Evolutionary conservation across 2,797 vertebrate species (phyloP).

Genomic region (Todus mexicanus): DNA sequence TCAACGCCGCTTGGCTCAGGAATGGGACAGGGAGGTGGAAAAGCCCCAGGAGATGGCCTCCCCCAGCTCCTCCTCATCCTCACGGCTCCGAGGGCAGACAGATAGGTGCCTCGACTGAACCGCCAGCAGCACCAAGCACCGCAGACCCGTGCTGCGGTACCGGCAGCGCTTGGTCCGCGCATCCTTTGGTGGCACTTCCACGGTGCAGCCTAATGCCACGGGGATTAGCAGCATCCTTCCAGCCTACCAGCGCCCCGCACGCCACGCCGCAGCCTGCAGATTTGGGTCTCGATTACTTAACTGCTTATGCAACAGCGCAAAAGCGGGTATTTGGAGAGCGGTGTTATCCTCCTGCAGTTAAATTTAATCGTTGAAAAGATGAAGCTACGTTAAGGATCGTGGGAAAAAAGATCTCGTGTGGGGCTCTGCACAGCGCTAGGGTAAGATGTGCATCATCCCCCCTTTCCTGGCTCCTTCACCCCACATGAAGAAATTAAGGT

Average conservation of each 20-base stretch:
- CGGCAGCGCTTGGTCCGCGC: accelerated
- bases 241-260: not conserved
- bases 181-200: not conserved
- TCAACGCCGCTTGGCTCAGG: accelerated
- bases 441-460: not conserved
- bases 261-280: not conserved
- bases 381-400: not conserved
- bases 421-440: not conserved
- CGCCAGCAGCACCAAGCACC: not conserved
- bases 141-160: accelerated
- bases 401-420: not conserved
- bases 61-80: not conserved
- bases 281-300: not conserved
- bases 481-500: not conserved
- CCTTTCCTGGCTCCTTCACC: not conserved
- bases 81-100: accelerated
- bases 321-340: not conserved
- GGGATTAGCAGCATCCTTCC: not conserved
- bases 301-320: not conserved
- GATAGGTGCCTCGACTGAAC: not conserved
- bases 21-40: not conserved
- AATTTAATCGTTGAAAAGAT: not conserved
- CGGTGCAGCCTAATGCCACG: accelerated
- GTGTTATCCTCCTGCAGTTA: not conserved
- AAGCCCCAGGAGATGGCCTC: not conserved